Base-by-base conservation (phyloP, 2,113 vertebrate genomes). In the Halcyon senegalensis region DNA sequence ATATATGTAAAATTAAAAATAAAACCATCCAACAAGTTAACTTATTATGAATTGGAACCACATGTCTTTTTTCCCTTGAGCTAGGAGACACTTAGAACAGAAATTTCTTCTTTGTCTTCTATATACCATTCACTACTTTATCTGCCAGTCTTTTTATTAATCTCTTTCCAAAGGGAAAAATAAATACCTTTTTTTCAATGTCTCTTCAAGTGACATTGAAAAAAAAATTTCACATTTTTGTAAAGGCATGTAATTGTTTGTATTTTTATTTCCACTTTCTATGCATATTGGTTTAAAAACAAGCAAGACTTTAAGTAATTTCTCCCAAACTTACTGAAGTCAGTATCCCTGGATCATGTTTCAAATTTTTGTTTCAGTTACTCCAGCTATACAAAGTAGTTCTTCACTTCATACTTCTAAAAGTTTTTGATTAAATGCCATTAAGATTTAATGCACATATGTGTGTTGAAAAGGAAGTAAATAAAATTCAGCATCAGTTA, bases 181-280 rank as follows among this genome's bases (percentile, higher is more conserved):
- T 3, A 1, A 7, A 3, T 20, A 50, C 48, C 48, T 50, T 13
- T 48, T 60, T 63, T 80, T 63, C 28, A 51, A 4, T 31, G 2
- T 53, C 3, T 58, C 19, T 86, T 83, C 13, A 79, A 62, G 27
- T 16, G 5, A 63, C n/a, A n/a, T n/a, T n/a, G n/a, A n/a, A n/a
- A n/a, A n/a, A n/a, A n/a, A n/a, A n/a, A n/a, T n/a, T 93, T 86
- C 67, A 18, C 1, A 18, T 86, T 89, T 80, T 63, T 11, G 3
- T 76, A 67, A 55, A 4, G 13, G 5, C 10, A 23, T 6, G 35
- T 53, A 1, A 11, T 31, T 77, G 2, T 0, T 20, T 79, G 30
- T 21, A 33, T 46, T 28, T 43, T 55, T 8, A 30, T 58, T 80
- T 63, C 7, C 3, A 37, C 89, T 84, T 91, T 73, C 28, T 63